Evolutionary conservation across 2,113 vertebrate genomes (phyloP), one percentile per base, ranked within the genome.

Genomic region (Odocoileus hemionus): DNA sequence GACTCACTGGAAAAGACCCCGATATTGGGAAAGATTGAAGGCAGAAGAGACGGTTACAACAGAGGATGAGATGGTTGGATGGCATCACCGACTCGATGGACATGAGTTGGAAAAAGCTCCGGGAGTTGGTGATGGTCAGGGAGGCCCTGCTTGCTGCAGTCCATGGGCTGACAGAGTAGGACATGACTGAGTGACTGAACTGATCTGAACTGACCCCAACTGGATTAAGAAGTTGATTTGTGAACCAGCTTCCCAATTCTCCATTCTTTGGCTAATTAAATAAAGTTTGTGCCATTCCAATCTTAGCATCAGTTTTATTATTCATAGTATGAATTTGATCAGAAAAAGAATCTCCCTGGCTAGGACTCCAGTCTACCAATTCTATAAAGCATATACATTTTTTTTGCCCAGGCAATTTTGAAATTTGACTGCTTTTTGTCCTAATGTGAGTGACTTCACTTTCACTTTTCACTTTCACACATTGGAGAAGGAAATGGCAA

Each of bases 111-210:
- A 39, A 39, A 17, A 39, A 39, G 4, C 67, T 74, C n/a, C 0
- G 5, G 19, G 10, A 74, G 5, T 23, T 39, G 67, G 10, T 74
- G n/a, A 74, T 36, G n/a, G 5, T 36, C 67, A 74, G n/a, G 67
- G 19, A 74, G 19, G n/a, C 36, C n/a, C n/a, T 21, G 19, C n/a
- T 21, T 39, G 67, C n/a, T 70, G 67, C n/a, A 39, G 67, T 39
- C 67, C n/a, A 39, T 74, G 67, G 19, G n/a, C 10, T 70, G 9
- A 39, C 10, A 74, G 19, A 74, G n/a, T 39, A 23, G 19, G n/a
- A 74, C 19, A 12, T 74, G 9, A 74, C 19, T 74, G 67, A 74
- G 10, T 0, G 0, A 74, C n/a, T 74, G 19, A 39, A 23, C n/a
- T n/a, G 64, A 70, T 70, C 19, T 70, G 19, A 70, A 39, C n/a